phyloP scores from a whole-genome alignment of 2,113 vertebrate genomes.

The Emydura subglobosa region DNA sequence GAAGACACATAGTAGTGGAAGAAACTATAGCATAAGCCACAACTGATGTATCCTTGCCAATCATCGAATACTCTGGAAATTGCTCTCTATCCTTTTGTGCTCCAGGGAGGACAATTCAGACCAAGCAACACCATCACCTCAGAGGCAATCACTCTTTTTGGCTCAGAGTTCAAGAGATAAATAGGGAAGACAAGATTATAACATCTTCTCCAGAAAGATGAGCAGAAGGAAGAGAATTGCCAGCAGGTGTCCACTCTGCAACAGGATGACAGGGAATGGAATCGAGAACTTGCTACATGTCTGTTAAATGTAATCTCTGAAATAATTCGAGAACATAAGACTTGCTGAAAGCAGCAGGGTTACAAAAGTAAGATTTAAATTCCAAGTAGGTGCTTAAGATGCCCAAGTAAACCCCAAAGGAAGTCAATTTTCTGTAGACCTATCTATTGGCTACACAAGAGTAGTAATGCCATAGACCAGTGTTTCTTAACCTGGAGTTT shows the following conservation, averaged over 20 bases:
- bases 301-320: not conserved
- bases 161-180: not conserved
- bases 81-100: not conserved
- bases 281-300: not conserved
- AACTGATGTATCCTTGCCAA: constrained; percentile 1
- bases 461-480: not conserved
- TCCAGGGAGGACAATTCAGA: constrained; percentile 19
- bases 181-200: not conserved
- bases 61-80: not conserved
- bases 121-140: not conserved
- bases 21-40: constrained; percentile 15
- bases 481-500: too few relatives aligned
- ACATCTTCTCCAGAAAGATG: constrained; percentile 12
- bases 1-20: constrained; percentile 13
- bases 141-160: not conserved
- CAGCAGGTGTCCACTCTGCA: constrained; percentile 1
- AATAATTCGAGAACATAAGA: constrained; percentile 31
- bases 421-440: not conserved
- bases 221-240: constrained; percentile 41
- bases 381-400: not conserved
- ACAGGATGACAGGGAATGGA: not conserved
- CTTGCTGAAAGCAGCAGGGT: not conserved
- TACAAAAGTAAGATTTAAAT: not conserved
- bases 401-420: not conserved
- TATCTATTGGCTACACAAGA: not conserved